Evolutionary conservation across 37 sponge, comb jelly and placozoan species (phyloP).

Genomic region (Corticium candelabrum): DNA sequence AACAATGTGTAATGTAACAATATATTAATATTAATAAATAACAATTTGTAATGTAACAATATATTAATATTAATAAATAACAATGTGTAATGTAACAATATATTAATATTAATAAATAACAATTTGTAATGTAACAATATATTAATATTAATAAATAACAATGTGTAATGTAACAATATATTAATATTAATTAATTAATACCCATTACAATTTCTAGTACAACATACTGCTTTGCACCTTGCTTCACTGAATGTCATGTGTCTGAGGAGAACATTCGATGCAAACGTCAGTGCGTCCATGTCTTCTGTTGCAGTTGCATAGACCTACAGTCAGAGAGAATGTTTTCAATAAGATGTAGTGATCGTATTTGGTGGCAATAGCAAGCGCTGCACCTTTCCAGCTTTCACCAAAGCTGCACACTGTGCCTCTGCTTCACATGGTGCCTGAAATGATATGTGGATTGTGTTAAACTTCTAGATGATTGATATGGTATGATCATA

Average conservation of each 20-base stretch:
- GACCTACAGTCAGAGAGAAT: constrained; percentile 31
- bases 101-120: too few species aligned
- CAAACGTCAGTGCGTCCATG: constrained; percentile 98
- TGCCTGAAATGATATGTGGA: constrained; percentile 48
- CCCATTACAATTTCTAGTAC: not conserved
- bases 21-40: too few species aligned
- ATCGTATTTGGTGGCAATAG: too few species aligned
- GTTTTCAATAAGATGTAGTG: not conserved
- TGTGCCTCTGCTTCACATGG: constrained; percentile 99
- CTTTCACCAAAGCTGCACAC: constrained; percentile 86
- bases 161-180: not conserved
- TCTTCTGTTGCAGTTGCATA: constrained; percentile 96
- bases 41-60: too few species aligned
- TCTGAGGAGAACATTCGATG: constrained; percentile 64
- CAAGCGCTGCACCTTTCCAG: constrained; percentile 60
- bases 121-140: too few species aligned
- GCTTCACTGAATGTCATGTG: constrained; percentile 95
- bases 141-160: not conserved
- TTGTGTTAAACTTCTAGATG: too few species aligned
- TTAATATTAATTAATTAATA: not conserved
- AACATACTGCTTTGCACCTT: too few species aligned
- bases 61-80: not conserved
- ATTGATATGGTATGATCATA: too few species aligned
- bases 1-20: too few species aligned
- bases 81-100: not conserved